A percentile compares a stretch with the other conserved stretches of the same genome.
Conservation (phyloP, 2,113 vertebrate genomes). For the Platichthys flesus region DNA sequence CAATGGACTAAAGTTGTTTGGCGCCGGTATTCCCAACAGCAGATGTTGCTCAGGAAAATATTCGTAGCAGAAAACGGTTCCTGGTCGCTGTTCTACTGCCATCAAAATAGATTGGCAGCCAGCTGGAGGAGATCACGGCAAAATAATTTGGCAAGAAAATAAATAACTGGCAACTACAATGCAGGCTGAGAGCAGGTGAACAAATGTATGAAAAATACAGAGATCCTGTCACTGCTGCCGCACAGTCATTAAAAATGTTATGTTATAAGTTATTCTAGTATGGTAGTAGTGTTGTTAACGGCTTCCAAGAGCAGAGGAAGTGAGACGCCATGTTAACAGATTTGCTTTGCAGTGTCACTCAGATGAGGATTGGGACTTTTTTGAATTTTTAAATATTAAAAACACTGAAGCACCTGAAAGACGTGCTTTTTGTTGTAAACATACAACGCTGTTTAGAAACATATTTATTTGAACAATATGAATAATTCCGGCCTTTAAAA, state of each 20-base stretch:
- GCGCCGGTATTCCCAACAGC: constrained; percentile 14
- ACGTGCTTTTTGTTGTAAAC: background rate
- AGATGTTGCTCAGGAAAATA: constrained; percentile 22
- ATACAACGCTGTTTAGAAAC: background rate
- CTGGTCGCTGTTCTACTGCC: constrained; percentile 19
- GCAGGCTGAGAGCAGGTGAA: constrained; percentile 6
- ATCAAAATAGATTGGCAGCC: constrained; percentile 44
- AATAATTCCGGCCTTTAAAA: constrained; percentile 8
- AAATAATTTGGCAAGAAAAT: constrained; percentile 42
- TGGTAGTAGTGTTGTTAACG: background rate
- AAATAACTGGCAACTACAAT: constrained; percentile 23
- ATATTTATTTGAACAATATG: background rate
- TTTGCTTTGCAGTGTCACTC: background rate
- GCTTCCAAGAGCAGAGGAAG: background rate
- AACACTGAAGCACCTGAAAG: background rate
- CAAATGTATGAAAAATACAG: background rate
- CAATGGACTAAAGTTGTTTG: constrained; percentile 15
- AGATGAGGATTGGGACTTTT: background rate
- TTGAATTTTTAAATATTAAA: background rate
- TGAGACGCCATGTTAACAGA: too few species aligned
- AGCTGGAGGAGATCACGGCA: constrained; percentile 47
- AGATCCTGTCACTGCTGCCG: constrained; percentile 4
- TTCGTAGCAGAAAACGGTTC: constrained; percentile 9
- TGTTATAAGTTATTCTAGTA: background rate
- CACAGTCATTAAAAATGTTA: background rate